Conservation (phyloP, 2,113 vertebrate species). For the Penelope pileata region DNA sequence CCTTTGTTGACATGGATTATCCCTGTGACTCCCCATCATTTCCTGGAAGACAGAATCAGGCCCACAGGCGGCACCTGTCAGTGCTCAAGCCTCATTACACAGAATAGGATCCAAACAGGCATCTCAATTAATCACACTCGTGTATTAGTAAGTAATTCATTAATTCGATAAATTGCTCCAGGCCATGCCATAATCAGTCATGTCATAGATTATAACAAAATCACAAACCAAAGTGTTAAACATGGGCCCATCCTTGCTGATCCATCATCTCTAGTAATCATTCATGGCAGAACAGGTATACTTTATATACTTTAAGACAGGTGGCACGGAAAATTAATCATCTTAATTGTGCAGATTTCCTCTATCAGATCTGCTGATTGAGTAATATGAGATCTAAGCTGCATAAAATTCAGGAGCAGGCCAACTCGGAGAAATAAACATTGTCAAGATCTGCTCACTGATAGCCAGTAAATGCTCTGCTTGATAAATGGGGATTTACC, state of each 20-base stretch:
- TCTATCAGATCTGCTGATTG: slow-evolving; percentile 44
- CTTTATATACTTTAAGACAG: slow-evolving; percentile 56
- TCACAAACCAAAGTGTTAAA: slow-evolving; percentile 71
- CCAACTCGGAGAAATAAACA: slow-evolving; percentile 17
- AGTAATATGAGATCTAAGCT: slow-evolving; percentile 16
- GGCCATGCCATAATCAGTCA: slow-evolving; percentile 69
- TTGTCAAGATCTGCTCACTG: neutral
- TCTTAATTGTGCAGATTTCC: slow-evolving; percentile 66
- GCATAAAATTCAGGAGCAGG: slow-evolving; percentile 34
- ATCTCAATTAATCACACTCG: slow-evolving; percentile 74
- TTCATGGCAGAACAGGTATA: slow-evolving; percentile 56
- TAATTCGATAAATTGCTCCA: slow-evolving; percentile 73
- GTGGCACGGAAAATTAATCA: slow-evolving; percentile 63
- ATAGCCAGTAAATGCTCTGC: neutral
- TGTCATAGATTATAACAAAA: slow-evolving; percentile 68
- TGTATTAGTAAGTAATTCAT: slow-evolving; percentile 76
- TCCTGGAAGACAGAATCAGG: slow-evolving; percentile 13
- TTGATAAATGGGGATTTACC: slow-evolving; percentile 11
- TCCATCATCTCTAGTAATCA: slow-evolving; percentile 68
- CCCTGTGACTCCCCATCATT: neutral
- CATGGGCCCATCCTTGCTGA: slow-evolving; percentile 67
- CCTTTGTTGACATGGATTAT: neutral
- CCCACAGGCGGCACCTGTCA: slow-evolving; percentile 51
- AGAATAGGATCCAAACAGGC: slow-evolving; percentile 64
- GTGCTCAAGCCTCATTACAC: slow-evolving; percentile 62